Evolutionary conservation across 2,113 vertebrate species (phyloP).

Genomic region (Hemibagrus wyckioides): DNA sequence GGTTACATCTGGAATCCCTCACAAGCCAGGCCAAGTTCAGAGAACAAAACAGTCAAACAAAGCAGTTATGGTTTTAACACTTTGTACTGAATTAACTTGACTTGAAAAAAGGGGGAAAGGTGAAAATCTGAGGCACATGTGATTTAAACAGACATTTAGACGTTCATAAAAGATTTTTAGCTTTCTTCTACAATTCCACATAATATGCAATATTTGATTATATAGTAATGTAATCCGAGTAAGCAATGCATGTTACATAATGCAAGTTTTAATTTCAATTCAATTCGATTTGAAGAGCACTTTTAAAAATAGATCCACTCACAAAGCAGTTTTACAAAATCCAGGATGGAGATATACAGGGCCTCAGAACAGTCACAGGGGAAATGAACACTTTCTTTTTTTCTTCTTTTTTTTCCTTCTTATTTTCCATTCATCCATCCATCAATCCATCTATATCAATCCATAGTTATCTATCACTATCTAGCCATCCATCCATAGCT

Average conservation of each 20-base stretch:
- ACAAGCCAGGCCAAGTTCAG: slow-evolving; percentile 24
- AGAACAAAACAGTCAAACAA: background rate
- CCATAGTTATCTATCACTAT: too few species aligned
- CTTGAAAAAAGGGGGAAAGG: too few species aligned
- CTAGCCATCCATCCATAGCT: too few species aligned
- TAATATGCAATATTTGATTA: background rate
- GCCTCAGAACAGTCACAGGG: too few species aligned
- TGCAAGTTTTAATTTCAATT: too few species aligned
- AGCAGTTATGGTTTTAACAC: background rate
- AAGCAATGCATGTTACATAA: slow-evolving; percentile 51
- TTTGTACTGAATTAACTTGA: slow-evolving; percentile 1
- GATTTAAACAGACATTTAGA: slow-evolving; percentile 19
- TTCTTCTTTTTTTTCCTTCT: too few species aligned
- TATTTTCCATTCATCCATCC: too few species aligned
- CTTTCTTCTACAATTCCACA: slow-evolving; percentile 52
- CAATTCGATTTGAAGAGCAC: background rate
- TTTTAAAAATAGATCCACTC: background rate
- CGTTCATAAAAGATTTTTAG: background rate
- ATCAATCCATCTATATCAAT: too few species aligned
- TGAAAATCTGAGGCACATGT: slow-evolving; percentile 19
- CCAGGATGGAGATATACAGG: background rate
- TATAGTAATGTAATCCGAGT: background rate
- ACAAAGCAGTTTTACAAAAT: background rate
- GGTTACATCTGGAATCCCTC: slow-evolving; percentile 13
- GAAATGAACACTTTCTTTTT: too few species aligned